These are phyloP conservation scores for Pentalonia nigronervosa DNA, from an alignment of 1,140 invertebrate species.

Conservation along the genomic window DNA sequence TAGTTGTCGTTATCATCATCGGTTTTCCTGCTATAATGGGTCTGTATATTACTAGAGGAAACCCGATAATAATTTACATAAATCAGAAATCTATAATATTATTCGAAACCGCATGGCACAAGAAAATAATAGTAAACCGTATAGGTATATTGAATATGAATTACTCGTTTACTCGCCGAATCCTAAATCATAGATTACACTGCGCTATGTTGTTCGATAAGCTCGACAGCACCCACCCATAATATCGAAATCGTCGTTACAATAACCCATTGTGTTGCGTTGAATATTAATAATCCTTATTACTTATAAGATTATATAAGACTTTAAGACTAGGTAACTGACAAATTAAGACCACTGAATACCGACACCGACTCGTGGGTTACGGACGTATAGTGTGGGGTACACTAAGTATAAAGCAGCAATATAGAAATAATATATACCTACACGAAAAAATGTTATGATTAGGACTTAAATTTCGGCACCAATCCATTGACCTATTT, in stretches of 20 bases:
- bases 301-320: no score
- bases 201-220: background rate
- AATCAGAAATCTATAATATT: slow-evolving; percentile 6
- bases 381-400: background rate
- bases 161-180: background rate
- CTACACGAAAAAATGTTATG: no score
- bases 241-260: background rate
- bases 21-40: background rate
- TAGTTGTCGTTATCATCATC: background rate
- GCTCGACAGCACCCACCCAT: background rate
- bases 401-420: no score
- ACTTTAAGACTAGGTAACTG: no score
- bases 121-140: background rate
- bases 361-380: background rate
- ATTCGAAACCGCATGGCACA: background rate
- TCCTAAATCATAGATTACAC: background rate
- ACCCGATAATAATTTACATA: background rate
- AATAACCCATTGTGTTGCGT: background rate
- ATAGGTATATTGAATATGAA: background rate
- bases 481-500: no score
- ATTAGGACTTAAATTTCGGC: no score
- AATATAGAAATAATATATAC: no score
- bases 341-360: background rate
- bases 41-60: background rate
- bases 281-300: background rate